Base-by-base conservation (phyloP, 2,888 invertebrate genomes). In the Apodemia zela region DNA sequence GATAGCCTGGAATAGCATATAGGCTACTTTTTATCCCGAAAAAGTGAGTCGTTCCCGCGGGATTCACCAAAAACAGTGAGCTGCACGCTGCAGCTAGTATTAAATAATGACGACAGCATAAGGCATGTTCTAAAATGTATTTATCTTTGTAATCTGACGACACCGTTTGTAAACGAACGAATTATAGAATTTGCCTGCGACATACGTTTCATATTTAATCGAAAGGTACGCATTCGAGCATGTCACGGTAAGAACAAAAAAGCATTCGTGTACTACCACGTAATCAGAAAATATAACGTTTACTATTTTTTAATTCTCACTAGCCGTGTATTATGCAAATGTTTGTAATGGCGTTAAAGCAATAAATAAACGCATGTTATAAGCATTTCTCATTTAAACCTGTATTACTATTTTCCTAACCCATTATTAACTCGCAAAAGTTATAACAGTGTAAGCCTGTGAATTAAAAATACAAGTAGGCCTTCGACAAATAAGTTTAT, bases 281-380 rank as follows among this genome's bases (percentile, higher is more conserved):
- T 57, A 57, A 57, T 57, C 57, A 57, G 25, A 57, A 57, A 57
- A 57, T 25, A 57, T 47, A n/a, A 10, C 57, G 57, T 29, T 29
- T 57, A 29, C 47, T n/a, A 47, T n/a, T 57, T 29, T 57, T 57
- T 29, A 29, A 57, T 57, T 57, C 57, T 57, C 29, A 29, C n/a
- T 15, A 29, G 57, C 29, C 57, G 57, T 57, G 57, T 60, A 60
- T 25, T 67, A 69, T 69, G 67, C 64, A 67, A 64, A 67, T 67
- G 66, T 33, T 63, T 62, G 38, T 51, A 64, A 62, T 54, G 57
- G 58, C 67, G 63, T 67, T 54, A 54, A 47, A 47, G 62, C 63
- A 67, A 69, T 67, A 69, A 69, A 69, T 68, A 69, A 51, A 68
- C 38, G 67, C 69, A 68, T 67, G 68, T 57, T 35, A 17, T 42